A percentile compares a stretch with the other conserved stretches of the same genome.
These are phyloP conservation scores for Delphinapterus leucas DNA, from an alignment of 2,113 vertebrate species.

Conservation along the genomic window DNA sequence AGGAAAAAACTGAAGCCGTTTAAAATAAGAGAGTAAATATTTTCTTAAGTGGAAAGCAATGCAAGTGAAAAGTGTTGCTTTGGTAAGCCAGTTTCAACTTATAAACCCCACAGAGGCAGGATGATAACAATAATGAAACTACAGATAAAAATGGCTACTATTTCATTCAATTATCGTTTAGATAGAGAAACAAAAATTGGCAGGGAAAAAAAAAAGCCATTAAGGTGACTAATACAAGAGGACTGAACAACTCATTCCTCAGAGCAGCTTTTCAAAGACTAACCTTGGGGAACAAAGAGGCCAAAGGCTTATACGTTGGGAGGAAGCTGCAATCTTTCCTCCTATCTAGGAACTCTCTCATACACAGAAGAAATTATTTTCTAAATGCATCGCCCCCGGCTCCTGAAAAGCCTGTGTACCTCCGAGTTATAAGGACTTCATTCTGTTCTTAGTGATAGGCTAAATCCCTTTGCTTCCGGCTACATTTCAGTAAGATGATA, in stretches of 20 bases:
- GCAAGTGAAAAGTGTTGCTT: not conserved
- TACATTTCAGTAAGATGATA: not conserved
- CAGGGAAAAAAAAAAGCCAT: not conserved
- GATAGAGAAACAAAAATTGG: not conserved
- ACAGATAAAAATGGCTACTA: not conserved
- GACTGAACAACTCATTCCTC: not conserved
- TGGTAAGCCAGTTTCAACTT: not conserved
- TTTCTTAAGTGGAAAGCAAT: not conserved
- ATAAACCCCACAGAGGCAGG: not conserved
- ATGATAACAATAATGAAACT: slow-evolving; percentile 33
- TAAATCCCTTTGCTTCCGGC: not conserved
- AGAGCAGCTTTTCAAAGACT: not conserved
- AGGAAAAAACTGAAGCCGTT: not conserved
- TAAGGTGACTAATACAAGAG: slow-evolving; percentile 6
- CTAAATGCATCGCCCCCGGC: not conserved
- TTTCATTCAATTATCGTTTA: slow-evolving; percentile 22
- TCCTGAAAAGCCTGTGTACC: not conserved
- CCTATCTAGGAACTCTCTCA: slow-evolving; percentile 21
- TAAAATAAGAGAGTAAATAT: slow-evolving; percentile 10
- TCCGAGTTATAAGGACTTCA: not conserved
- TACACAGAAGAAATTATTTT: slow-evolving; percentile 9
- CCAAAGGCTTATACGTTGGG: not conserved
- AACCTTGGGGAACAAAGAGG: not conserved
- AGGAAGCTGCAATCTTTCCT: not conserved
- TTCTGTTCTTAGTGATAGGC: not conserved